These are phyloP conservation scores for Diplosoma virens DNA, from an alignment of 23 tunicate genomes.

Conservation along the genomic window DNA sequence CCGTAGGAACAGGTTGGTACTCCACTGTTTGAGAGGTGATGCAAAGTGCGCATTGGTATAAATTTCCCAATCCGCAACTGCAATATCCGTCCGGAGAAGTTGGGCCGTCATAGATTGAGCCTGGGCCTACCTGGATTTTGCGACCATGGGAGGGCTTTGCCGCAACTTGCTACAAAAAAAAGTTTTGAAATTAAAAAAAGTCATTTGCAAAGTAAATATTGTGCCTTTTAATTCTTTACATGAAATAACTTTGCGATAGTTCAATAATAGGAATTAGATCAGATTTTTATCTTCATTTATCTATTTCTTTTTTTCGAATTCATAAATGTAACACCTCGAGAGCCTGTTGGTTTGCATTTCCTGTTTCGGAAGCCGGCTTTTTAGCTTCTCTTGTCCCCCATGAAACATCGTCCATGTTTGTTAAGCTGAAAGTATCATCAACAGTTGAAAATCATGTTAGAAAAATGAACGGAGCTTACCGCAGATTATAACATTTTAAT, in stretches of 20 bases:
- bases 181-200: too few species aligned
- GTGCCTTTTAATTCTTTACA: too few species aligned
- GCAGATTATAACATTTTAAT: too few species aligned
- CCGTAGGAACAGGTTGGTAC: constrained; percentile 35
- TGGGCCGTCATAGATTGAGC: constrained; percentile 35
- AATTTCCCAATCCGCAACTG: constrained; percentile 56
- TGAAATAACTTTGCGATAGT: too few species aligned
- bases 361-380: constrained; percentile 27
- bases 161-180: too few species aligned
- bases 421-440: constrained; percentile 33
- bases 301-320: too few species aligned
- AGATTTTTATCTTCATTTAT: too few species aligned
- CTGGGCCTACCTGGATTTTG: constrained; percentile 37
- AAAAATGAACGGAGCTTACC: too few species aligned
- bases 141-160: constrained; percentile 22
- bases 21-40: constrained; percentile 21
- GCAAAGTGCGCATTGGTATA: constrained; percentile 51
- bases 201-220: too few species aligned
- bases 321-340: constrained; percentile 28
- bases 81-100: constrained; percentile 41
- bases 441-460: too few species aligned
- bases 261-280: too few species aligned
- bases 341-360: constrained; percentile 39
- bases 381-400: constrained; percentile 98
- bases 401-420: constrained; percentile 95